These are phyloP conservation scores for Zoanthus sociatus DNA, from an alignment of 92 coral and sea anemone genomes.

Conservation along the genomic window DNA sequence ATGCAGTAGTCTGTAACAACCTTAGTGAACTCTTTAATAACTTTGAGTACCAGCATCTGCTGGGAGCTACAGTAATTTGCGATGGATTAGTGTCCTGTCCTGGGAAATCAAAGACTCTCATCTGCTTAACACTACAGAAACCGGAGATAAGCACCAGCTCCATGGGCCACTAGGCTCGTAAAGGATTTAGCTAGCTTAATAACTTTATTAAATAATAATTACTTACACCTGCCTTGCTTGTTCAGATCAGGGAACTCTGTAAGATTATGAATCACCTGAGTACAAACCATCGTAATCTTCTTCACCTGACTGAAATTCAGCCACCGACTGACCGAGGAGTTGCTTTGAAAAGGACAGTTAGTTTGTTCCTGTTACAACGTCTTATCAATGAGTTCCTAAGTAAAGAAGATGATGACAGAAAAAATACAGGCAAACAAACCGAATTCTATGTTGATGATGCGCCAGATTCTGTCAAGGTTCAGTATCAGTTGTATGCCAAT, in stretches of 20 bases:
- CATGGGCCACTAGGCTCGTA: too few relatives aligned
- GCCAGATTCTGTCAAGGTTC: slow-evolving; percentile 62
- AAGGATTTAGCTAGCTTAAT: too few relatives aligned
- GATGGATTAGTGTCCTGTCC: too few relatives aligned
- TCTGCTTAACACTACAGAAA: too few relatives aligned
- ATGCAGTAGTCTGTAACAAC: too few relatives aligned
- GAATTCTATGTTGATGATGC: slow-evolving; percentile 19
- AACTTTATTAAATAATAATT: neutral
- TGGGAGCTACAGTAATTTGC: too few relatives aligned
- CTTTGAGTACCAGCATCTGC: neutral
- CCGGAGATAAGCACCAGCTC: too few relatives aligned
- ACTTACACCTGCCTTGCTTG: slow-evolving; percentile 21
- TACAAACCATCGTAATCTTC: slow-evolving; percentile 73
- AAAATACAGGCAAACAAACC: slow-evolving; percentile 20
- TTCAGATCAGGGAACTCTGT: slow-evolving; percentile 80
- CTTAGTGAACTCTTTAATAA: too few relatives aligned
- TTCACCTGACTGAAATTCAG: slow-evolving; percentile 79
- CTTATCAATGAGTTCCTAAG: slow-evolving; percentile 57
- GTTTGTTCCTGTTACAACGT: slow-evolving; percentile 62
- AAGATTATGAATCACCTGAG: slow-evolving; percentile 61
- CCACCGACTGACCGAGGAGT: slow-evolving; percentile 85
- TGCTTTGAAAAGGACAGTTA: slow-evolving; percentile 65
- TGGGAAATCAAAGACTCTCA: too few relatives aligned
- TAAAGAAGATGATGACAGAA: neutral
- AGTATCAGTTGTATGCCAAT: neutral